These are phyloP conservation scores for Erpobdella octoculata DNA, from an alignment of 2,888 invertebrate species.

Conservation along the genomic window DNA sequence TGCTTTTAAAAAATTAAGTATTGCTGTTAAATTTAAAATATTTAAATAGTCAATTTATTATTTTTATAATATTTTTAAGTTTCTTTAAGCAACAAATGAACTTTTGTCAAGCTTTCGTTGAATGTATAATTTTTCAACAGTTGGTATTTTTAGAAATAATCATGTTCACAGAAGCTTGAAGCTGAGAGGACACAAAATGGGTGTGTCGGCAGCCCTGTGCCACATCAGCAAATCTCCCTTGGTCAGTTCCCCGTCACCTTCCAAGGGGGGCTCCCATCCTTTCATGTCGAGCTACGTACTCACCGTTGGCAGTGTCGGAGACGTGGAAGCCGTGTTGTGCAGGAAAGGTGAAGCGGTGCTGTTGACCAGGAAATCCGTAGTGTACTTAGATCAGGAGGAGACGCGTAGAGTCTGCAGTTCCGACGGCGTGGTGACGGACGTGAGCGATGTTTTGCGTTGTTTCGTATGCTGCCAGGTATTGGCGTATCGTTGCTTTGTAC, in stretches of 20 bases:
- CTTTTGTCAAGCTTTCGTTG: no score
- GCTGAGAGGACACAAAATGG: constrained; percentile 51
- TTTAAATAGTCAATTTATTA: no score
- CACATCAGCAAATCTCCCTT: constrained; percentile 41
- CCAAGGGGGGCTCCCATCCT: background rate
- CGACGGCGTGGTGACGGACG: constrained; percentile 54
- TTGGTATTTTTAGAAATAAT: no score
- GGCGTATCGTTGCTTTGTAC: background rate
- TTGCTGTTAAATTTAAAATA: no score
- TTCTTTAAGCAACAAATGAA: no score
- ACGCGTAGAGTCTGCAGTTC: constrained; percentile 48
- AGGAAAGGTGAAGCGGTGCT: constrained; percentile 46
- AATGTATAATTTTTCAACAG: no score
- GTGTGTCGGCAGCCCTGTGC: constrained; percentile 50
- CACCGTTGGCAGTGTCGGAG: constrained; percentile 51
- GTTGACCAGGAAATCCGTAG: constrained; percentile 46
- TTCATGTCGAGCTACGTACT: constrained; percentile 38
- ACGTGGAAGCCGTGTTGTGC: constrained; percentile 48
- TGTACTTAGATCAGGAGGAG: constrained; percentile 47
- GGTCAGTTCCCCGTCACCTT: background rate
- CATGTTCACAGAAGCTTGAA: constrained; percentile 49
- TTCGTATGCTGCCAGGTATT: background rate
- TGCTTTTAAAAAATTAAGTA: background rate
- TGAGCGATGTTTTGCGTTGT: constrained; percentile 32
- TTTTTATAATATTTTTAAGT: no score